Evolutionary conservation across 2,113 vertebrate genomes (phyloP).

Genomic region (Barnardius zonarius): DNA sequence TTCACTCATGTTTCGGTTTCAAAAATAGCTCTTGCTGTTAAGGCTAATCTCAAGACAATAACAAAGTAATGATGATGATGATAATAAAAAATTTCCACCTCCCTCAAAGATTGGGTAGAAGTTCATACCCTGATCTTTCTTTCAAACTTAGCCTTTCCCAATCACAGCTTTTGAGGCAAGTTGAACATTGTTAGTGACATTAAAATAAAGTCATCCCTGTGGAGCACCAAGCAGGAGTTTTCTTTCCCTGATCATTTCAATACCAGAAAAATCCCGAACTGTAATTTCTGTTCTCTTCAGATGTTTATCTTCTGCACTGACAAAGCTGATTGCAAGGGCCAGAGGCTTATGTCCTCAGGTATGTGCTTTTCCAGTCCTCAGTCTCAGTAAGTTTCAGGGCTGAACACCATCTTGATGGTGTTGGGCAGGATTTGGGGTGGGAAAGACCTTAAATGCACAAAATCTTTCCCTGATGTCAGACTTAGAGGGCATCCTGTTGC

Average conservation of each 20-base stretch:
- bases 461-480: not conserved
- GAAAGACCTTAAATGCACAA: not conserved
- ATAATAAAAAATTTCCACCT: not conserved
- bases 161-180: not conserved
- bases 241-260: not conserved
- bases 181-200: not conserved
- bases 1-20: constrained; percentile 13
- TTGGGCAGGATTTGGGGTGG: not conserved
- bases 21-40: constrained; percentile 52
- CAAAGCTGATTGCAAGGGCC: not conserved
- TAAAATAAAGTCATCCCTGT: not conserved
- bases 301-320: not conserved
- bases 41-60: constrained; percentile 21
- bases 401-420: not conserved
- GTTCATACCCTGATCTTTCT: not conserved
- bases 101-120: not conserved
- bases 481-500: not conserved
- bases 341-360: not conserved
- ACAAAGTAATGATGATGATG: not conserved
- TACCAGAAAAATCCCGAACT: not conserved
- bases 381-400: not conserved
- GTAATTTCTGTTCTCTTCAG: not conserved
- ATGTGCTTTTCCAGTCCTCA: not conserved
- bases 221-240: not conserved
- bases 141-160: not conserved